A percentile compares a stretch with the other conserved stretches of the same genome.
phyloP scores from a whole-genome alignment of 2,888 invertebrate species.

The Electrophaes corylata region DNA sequence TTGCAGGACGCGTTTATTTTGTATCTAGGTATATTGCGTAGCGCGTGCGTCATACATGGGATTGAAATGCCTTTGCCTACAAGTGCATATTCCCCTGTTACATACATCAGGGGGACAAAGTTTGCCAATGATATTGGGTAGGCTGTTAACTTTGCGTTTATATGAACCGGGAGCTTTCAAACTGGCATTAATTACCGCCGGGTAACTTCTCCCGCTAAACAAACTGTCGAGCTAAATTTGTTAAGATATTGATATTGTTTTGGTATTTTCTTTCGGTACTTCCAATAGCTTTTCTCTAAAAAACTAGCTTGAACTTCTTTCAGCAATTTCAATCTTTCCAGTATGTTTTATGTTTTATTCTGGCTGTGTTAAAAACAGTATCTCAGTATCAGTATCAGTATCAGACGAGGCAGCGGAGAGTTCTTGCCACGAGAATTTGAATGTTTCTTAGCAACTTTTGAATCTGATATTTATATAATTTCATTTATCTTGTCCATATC shows the following conservation, averaged over 20 bases:
- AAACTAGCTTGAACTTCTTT: too few species aligned
- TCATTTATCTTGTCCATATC: too few species aligned
- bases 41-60: conserved; percentile 12
- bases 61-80: conserved; percentile 32
- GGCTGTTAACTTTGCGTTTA: conserved; percentile 51
- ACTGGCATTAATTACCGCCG: conserved; percentile 54
- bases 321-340: too few species aligned
- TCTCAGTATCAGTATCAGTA: too few species aligned
- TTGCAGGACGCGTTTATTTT: conserved; percentile 37
- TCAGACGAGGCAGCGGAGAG: too few species aligned
- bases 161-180: conserved; percentile 50
- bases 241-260: conserved; percentile 3
- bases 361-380: too few species aligned
- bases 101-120: conserved; percentile 38
- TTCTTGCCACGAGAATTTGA: too few species aligned
- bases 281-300: not conserved
- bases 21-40: conserved; percentile 1
- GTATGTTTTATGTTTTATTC: too few species aligned
- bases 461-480: too few species aligned
- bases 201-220: conserved; percentile 50
- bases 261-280: not conserved
- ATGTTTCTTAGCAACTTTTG: too few species aligned
- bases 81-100: conserved; percentile 29
- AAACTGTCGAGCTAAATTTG: conserved; percentile 50
- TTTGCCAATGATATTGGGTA: conserved; percentile 45